phyloP scores from a whole-genome alignment of 1,140 invertebrate genomes.

The Leptopilina boulardi region DNA sequence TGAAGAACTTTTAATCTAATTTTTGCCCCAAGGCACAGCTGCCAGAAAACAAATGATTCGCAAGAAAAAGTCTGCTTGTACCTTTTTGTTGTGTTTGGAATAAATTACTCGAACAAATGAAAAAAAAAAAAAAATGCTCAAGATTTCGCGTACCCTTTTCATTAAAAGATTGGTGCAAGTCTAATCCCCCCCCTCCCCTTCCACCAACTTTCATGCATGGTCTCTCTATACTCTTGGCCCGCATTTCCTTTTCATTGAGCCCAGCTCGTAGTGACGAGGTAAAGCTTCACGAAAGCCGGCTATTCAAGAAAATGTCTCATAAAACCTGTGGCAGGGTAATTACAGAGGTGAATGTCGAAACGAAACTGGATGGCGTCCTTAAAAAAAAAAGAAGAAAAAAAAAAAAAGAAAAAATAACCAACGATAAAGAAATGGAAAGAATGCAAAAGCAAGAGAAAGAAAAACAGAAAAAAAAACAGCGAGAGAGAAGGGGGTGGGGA shows the following conservation, averaged over 20 bases:
- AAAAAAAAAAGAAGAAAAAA: background rate
- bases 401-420: background rate
- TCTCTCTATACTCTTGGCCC: conserved; percentile 54
- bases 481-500: background rate
- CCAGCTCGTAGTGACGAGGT: conserved; percentile 55
- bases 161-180: conserved; percentile 58
- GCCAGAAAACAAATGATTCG: conserved; percentile 19
- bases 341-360: conserved; percentile 42
- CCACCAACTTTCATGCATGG: too few relatives aligned
- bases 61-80: background rate
- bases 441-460: conserved; percentile 7
- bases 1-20: background rate
- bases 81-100: background rate
- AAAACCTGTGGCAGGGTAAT: conserved; percentile 57
- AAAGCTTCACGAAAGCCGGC: conserved; percentile 57
- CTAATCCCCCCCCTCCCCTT: conserved; percentile 46
- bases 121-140: conserved; percentile 13
- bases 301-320: conserved; percentile 61
- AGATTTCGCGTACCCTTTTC: conserved; percentile 47
- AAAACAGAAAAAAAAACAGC: conserved; percentile 29
- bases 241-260: conserved; percentile 57
- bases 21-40: background rate
- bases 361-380: conserved; percentile 9
- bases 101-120: conserved; percentile 8
- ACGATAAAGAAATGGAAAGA: background rate